These are phyloP conservation scores for Callipepla squamata DNA, from an alignment of 2,113 vertebrate genomes.

Conservation along the genomic window DNA sequence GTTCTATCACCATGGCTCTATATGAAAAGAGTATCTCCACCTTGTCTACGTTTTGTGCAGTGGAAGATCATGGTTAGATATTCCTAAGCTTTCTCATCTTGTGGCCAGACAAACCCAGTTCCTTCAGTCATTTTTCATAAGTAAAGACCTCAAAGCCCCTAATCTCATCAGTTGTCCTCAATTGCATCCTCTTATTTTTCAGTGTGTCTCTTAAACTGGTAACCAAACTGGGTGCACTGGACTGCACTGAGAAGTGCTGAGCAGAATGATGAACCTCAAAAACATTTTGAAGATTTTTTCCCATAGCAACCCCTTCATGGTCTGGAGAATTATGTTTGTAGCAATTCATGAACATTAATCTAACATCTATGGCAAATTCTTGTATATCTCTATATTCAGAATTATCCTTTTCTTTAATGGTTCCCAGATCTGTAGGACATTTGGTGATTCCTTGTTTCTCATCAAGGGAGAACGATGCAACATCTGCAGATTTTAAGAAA, in stretches of 20 bases:
- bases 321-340: no score
- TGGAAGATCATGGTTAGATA: neutral
- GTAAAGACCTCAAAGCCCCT: neutral
- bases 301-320: no score
- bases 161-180: neutral
- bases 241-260: neutral
- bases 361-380: no score
- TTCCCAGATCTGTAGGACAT: conserved; percentile 86
- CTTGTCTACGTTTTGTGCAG: neutral
- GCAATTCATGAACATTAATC: no score
- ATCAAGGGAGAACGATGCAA: conserved; percentile 72
- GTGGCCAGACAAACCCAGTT: neutral
- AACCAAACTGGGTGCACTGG: neutral
- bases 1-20: neutral
- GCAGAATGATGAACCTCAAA: neutral
- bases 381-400: no score
- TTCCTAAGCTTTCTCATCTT: neutral
- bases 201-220: neutral
- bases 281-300: no score
- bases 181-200: neutral
- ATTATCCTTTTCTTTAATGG: conserved; percentile 77
- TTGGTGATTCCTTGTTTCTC: conserved; percentile 83
- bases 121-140: neutral
- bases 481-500: conserved; percentile 85
- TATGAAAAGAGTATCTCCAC: neutral